Base-by-base conservation (phyloP, 2,888 invertebrate genomes). In the Ommatoiulus sabulosus region DNA sequence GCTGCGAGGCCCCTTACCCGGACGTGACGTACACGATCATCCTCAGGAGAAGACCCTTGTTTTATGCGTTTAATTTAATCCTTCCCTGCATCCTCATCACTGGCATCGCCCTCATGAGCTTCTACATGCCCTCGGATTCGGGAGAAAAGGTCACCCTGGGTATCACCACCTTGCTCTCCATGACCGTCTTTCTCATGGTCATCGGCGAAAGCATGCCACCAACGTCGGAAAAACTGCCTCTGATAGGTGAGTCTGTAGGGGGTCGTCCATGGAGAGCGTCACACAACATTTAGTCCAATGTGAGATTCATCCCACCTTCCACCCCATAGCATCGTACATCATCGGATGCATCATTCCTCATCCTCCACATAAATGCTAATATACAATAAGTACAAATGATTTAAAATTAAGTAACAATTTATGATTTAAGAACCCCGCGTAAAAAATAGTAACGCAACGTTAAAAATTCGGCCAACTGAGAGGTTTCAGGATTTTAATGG, bases 181-280 rank as follows among this genome's bases (percentile, higher is more conserved):
- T 94, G 93, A 94, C 94, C 52, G 94, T 94, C 24, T 94, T 94
- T 90, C 92, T 94, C 89, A 94, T 94, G 93, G 92, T 94, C 17
- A 94, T 94, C 52, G 93, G 94, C 0, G 94, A 94, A 90, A 94
- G 93, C 89, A 94, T 94, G 93, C 94, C 94, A 3, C 94, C 94
- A 0, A 94, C 94, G 3, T 94, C 94, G 2, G 94, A 94, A 90
- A 93, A 93, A n/a, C 92, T 94, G 52, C 94, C 94, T 0, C 92
- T 94, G 2, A 94, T 94, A 90, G 94, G 94, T 94, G 90, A 91
- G 92, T 90, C 46, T 87, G 63, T 46, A 46, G 46, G 46, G 63
- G 52, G 52, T 52, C 2, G 52, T 52, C 5, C 2, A 4, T 52
- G 52, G 15, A 52, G 12, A n/a, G n/a, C n/a, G n/a, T n/a, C n/a